These are phyloP conservation scores for Clivina fossor DNA, from an alignment of 2,888 invertebrate species.

Conservation along the genomic window DNA sequence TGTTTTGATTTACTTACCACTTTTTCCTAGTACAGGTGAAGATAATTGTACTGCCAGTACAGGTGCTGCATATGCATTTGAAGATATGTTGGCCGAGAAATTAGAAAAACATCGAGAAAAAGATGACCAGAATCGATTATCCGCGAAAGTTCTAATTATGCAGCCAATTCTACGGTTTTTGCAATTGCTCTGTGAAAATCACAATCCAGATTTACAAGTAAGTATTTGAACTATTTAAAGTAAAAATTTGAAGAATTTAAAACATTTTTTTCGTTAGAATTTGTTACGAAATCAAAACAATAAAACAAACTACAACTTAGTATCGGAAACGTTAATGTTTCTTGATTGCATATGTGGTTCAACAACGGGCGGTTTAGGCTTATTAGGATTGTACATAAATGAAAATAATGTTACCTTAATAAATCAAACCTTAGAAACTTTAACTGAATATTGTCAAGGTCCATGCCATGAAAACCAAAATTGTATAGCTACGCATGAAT, in stretches of 20 bases:
- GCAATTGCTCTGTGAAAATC: constrained; percentile 98
- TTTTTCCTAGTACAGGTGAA: no score
- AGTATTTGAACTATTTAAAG: constrained; percentile 3
- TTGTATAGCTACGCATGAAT: constrained; percentile 98
- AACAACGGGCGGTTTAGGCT: constrained; percentile 97
- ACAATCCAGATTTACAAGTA: constrained; percentile 87
- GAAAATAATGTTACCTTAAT: constrained; percentile 96
- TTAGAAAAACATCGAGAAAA: constrained; percentile 68
- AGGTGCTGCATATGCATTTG: constrained; percentile 60
- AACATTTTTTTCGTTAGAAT: constrained; percentile 62
- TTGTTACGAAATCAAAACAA: constrained; percentile 92
- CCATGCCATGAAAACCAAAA: constrained; percentile 99
- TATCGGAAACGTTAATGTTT: constrained; percentile 97
- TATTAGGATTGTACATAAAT: constrained; percentile 96
- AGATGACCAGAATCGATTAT: constrained; percentile 73
- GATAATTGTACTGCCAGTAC: constrained; percentile 51
- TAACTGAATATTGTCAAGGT: constrained; percentile 98
- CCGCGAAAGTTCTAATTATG: constrained; percentile 91
- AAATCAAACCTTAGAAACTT: constrained; percentile 95
- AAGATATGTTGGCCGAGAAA: constrained; percentile 84
- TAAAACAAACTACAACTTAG: constrained; percentile 94
- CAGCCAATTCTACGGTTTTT: constrained; percentile 93
- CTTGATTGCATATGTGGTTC: constrained; percentile 99
- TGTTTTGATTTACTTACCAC: no score
- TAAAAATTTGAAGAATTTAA: constrained; percentile 11